Conservation (phyloP, 2,113 vertebrate species). For the Ceratotherium simum region DNA sequence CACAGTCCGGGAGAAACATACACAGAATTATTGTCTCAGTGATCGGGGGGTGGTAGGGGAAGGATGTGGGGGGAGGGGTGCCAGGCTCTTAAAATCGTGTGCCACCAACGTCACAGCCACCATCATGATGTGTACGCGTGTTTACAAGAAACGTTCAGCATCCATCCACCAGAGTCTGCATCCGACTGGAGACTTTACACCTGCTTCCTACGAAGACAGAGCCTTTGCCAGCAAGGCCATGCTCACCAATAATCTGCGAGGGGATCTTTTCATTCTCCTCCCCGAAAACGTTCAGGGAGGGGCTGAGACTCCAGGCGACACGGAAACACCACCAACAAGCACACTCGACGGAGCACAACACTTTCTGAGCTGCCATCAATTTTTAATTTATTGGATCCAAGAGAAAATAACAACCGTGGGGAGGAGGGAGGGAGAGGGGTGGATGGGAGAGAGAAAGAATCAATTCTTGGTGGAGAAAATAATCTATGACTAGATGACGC, state of each 20-base stretch:
- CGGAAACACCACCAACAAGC: neutral
- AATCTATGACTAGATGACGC: neutral
- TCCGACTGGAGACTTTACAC: slow-evolving; percentile 70
- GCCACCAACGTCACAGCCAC: slow-evolving; percentile 77
- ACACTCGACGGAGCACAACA: neutral
- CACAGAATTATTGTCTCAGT: slow-evolving; percentile 40
- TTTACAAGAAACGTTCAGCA: slow-evolving; percentile 71
- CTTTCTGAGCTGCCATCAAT: slow-evolving; percentile 65
- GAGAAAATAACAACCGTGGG: slow-evolving; percentile 54
- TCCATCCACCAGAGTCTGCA: slow-evolving; percentile 56
- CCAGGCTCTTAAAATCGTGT: slow-evolving; percentile 77
- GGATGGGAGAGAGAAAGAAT: slow-evolving; percentile 28
- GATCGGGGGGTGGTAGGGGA: neutral
- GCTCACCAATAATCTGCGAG: slow-evolving; percentile 60
- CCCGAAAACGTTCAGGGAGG: neutral
- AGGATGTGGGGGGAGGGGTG: slow-evolving; percentile 43
- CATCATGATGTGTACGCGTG: slow-evolving; percentile 65
- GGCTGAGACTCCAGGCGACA: neutral
- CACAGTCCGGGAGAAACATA: neutral
- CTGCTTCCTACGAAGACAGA: slow-evolving; percentile 77
- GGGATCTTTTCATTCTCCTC: slow-evolving; percentile 42
- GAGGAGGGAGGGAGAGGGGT: neutral
- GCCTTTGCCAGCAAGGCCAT: rapidly evolving
- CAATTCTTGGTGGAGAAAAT: slow-evolving; percentile 36
- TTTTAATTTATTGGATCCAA: slow-evolving; percentile 78